Evolutionary conservation across 2,888 invertebrate genomes (phyloP).

Genomic region (Holacanthella duospinosa): DNA sequence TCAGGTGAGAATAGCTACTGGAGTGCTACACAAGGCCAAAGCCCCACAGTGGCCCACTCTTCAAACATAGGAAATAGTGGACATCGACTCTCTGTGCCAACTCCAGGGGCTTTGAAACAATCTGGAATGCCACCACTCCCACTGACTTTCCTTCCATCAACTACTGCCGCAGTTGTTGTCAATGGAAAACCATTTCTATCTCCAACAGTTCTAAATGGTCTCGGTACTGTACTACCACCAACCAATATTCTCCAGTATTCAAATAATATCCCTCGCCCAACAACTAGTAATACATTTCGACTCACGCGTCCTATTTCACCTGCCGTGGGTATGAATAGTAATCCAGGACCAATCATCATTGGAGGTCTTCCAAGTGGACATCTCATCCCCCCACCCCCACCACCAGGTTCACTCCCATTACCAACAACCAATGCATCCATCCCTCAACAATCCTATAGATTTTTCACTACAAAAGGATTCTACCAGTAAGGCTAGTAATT

Average conservation of each 20-base stretch:
- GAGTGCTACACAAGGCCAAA: no score
- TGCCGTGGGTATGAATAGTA: not conserved
- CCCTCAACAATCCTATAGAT: not conserved
- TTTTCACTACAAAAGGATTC: not conserved
- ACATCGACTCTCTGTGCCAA: constrained; percentile 32
- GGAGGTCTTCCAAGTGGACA: constrained; percentile 29
- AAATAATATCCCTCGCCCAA: not conserved
- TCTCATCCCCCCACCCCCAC: constrained; percentile 29
- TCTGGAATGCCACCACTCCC: constrained; percentile 34
- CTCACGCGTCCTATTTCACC: not conserved
- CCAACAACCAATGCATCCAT: constrained; percentile 16
- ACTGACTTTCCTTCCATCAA: not conserved
- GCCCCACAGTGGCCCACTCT: no score
- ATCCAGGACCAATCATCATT: constrained; percentile 16
- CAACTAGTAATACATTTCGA: constrained; percentile 3
- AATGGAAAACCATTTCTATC: not conserved
- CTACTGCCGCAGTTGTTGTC: not conserved
- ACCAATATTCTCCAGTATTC: not conserved
- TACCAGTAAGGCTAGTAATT: not conserved
- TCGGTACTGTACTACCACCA: not conserved
- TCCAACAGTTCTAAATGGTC: not conserved
- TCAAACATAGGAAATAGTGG: constrained; percentile 7
- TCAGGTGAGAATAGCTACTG: not conserved
- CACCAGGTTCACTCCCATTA: constrained; percentile 11
- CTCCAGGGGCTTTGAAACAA: constrained; percentile 33